Conservation (phyloP, 1,140 invertebrate genomes). For the Plutomurus gul region DNA sequence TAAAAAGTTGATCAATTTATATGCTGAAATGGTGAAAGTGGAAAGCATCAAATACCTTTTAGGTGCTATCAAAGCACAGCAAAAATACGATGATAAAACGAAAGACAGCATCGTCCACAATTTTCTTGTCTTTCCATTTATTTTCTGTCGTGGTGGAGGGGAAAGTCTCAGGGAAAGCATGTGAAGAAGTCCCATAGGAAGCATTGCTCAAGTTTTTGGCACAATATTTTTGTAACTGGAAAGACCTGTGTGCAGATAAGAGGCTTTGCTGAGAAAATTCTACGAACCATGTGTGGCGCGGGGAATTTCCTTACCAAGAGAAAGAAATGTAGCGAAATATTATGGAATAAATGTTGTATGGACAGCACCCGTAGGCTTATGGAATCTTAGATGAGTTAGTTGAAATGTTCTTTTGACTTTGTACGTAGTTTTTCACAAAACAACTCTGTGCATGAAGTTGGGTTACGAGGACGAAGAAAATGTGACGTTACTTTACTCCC, state of each 20-base stretch:
- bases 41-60: background rate
- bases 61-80: background rate
- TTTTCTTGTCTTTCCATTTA: background rate
- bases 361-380: background rate
- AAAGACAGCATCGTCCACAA: background rate
- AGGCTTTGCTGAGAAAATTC: too few species aligned
- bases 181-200: conserved; percentile 14
- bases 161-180: background rate
- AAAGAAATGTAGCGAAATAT: too few species aligned
- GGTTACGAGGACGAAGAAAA: background rate
- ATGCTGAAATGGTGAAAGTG: too few species aligned
- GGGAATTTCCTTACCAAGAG: too few species aligned
- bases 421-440: background rate
- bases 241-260: background rate
- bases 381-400: background rate
- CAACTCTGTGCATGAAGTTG: background rate
- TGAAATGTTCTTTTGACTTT: background rate
- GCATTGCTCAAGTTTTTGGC: conserved; percentile 24
- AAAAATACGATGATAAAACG: background rate
- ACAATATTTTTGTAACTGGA: conserved; percentile 11
- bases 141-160: conserved; percentile 2
- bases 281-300: too few species aligned
- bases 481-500: background rate
- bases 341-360: conserved; percentile 10
- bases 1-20: too few species aligned